Base-by-base conservation (phyloP, 2,888 invertebrate genomes). In the Cerceris ruficornis region DNA sequence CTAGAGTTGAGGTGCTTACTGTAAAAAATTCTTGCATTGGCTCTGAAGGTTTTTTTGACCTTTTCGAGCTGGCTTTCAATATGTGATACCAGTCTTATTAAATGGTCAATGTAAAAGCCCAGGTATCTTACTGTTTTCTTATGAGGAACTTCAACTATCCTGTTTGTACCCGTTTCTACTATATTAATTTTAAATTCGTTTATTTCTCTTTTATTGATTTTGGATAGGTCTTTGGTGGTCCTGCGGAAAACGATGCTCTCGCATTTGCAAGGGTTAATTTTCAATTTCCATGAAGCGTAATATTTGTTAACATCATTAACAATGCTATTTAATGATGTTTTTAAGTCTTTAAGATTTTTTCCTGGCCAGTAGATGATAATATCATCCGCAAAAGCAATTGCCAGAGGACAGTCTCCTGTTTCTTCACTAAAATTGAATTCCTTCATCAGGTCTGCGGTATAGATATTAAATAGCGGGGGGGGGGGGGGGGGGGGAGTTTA, bases 191-290 rank as follows among this genome's bases (percentile, higher is more conserved):
- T 2, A 9, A 67, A 67, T 7, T 43, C 28, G 1, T 57, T 58
- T 13, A 7, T 46, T 7, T 49, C 46, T 6, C 0, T 17, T 15
- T 49, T 46, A 39, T 9, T 46, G 0, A 7, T 8, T 39, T 17
- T 28, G 13, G 58, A 39, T 8, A 64, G 52, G 8, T 49, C 55
- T 0, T 39, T 2, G n/a, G 41, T 9, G 15, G 71, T 28, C 50
- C 59, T 69, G 11, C 75, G 62, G 54, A 81, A 70, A 11, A 81
- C 9, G 0, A 83, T 79, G 2, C 62, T 14, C 46, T 83, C 75
- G 13, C 73, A 81, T 71, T 83, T 83, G 0, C 0, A 6, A 0
- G 77, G 71, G 17, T 79, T 83, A 0, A 80, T 43, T 58, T 68
- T 67, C 0, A 77, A 52, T 9, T 81, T 79, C 79, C 83, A 83